Evolutionary conservation across 1,140 invertebrate species (phyloP), one percentile per base, ranked within the genome.

Genomic region (Drosophila subobscura): DNA sequence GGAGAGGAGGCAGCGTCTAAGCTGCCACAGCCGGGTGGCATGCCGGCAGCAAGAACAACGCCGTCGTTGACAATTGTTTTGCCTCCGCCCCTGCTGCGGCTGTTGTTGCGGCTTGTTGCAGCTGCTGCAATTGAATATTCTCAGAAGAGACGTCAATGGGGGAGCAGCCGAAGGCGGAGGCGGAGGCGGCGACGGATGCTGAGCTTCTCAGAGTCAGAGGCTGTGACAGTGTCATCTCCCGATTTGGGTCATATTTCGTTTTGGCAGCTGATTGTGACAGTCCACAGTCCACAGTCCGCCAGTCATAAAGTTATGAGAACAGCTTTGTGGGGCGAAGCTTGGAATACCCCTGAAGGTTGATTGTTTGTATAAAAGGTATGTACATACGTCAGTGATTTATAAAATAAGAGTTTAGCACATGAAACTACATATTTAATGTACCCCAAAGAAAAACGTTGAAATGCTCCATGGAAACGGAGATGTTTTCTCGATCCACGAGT

Each of bases 181-280:
- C 22, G 42, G 20, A 57, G 45, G 33, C 45, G 52, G 40, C 23
- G 25, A 40, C 22, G 42, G 20, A 57, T 40, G 33, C 33, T 4
- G 29, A 33, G 29, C 3, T 7, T 27, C 25, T 27, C 25, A 27
- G 25, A 27, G 25, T 33, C 29, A 33, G 33, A 37, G 33, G 33
- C 33, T 37, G 33, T 37, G 33, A 37, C 33, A 37, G 10, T 37
- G 10, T 37, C 33, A 54, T 33, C 37, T 40, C 14, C 29, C 42
- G 60, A 74, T 77, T 50, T 77, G 72, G 75, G 75, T 77, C 75
- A 77, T 41, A 70, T 70, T 59, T 46, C 41, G 44, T 23, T 37
- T 66, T 58, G 54, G 50, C 74, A 51, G 45, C 51, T 59, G 74
- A 74, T 65, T 77, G 25, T 74, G 71, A 74, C 65, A 10, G 58